Conservation (phyloP, 2,888 invertebrate species). For the Furcula furcula region DNA sequence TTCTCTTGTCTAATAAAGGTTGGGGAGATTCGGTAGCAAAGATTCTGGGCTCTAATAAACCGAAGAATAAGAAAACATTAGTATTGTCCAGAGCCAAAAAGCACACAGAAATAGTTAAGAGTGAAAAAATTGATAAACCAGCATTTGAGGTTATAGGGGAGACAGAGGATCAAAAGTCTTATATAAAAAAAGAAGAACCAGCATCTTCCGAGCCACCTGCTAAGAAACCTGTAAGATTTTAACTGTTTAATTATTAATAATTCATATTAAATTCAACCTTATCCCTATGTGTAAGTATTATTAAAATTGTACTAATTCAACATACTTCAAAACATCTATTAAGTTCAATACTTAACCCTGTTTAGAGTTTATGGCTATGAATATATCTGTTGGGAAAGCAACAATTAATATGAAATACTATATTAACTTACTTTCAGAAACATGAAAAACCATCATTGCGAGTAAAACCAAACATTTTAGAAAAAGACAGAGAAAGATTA, state of each 20-base stretch:
- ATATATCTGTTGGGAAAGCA: too few relatives aligned
- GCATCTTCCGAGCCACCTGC: constrained; percentile 45
- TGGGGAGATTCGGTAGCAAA: constrained; percentile 93
- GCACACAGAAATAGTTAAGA: constrained; percentile 77
- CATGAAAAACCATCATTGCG: constrained; percentile 84
- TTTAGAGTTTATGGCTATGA: too few relatives aligned
- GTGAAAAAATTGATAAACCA: constrained; percentile 66
- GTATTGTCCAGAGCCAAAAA: constrained; percentile 92
- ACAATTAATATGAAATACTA: too few relatives aligned
- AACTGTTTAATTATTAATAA: too few relatives aligned
- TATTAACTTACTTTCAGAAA: constrained; percentile 78
- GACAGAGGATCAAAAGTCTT: constrained; percentile 65
- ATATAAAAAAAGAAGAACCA: constrained; percentile 48
- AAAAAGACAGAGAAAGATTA: constrained; percentile 88
- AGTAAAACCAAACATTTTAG: constrained; percentile 88
- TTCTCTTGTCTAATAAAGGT: constrained; percentile 82
- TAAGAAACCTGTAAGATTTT: constrained; percentile 58
- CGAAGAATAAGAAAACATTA: constrained; percentile 87
- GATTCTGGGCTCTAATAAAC: constrained; percentile 88
- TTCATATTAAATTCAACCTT: too few relatives aligned
- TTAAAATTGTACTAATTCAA: too few relatives aligned
- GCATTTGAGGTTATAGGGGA: constrained; percentile 87
- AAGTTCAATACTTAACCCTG: too few relatives aligned
- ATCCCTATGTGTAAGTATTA: too few relatives aligned
- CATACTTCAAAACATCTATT: too few relatives aligned